Base-by-base conservation (phyloP, 2,113 vertebrate genomes). In the Lepus americanus region DNA sequence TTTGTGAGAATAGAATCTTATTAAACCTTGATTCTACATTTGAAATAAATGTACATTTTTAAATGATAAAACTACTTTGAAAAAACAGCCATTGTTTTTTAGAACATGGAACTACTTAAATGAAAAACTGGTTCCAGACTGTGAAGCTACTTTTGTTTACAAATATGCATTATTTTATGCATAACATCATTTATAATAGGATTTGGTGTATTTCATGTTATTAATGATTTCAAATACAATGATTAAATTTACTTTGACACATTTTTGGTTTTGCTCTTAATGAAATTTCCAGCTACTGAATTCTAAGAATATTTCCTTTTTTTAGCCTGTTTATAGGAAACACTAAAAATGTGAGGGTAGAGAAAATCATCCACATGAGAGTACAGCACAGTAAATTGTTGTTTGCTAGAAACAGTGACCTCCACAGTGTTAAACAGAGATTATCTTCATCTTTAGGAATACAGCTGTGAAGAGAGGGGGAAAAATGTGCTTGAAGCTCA, bases 211-310 rank as follows among this genome's bases (percentile, higher is more conserved):
- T 83, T 89, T 70, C 19, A 33, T 55, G 11, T 72, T 94, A 73
- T 96, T 87, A 93, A 77, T 39, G 31, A 93, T 85, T 94, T 87
- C 3, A 89, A 91, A 76, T 23, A 4, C 20, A 87, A 55, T 79
- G 31, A 76, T 77, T 79, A 39, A 61, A 74, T 78, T 78, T 87
- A 64, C 61, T 90, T 78, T 74, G 64, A 53, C 3, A 29, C 31
- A 13, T 84, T 95, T 93, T 87, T 33, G 61, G 5, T 92, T 80
- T 94, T 74, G 17, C 36, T 84, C 72, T 80, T 77, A 70, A n/a
- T 95, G 87, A 87, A 92, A 89, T 96, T 97, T 96, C 95, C 84
- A 95, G 22, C 51, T 61, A 25, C 67, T 95, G 66, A 97, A 79
- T 94, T 96, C 90, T 88, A 88, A 92, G 81, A 67, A 10, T 59